Evolutionary conservation across 1,140 invertebrate genomes (phyloP).

Genomic region (Hetaerina americana): DNA sequence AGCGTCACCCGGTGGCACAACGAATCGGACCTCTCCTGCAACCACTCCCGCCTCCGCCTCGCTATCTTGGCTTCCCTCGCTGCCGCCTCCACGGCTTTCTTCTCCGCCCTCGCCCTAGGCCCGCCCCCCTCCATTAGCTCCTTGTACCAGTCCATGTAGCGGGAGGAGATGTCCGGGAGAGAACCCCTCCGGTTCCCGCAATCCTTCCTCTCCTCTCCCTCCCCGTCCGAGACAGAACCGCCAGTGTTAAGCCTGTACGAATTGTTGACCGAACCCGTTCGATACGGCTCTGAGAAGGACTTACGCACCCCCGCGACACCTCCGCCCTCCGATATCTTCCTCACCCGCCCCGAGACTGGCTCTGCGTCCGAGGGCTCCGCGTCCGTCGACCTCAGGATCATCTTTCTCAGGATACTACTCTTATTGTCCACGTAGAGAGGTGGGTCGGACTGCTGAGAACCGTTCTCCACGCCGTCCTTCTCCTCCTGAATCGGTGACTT

Average conservation of each 20-base stretch:
- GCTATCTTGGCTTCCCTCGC: neutral
- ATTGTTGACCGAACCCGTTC: neutral
- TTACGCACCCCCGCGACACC: neutral
- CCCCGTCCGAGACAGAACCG: neutral
- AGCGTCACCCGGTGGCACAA: neutral
- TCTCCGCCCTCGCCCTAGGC: too few relatives aligned
- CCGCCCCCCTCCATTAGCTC: neutral
- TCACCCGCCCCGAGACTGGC: neutral
- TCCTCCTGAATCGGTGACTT: neutral
- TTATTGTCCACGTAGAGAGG: neutral
- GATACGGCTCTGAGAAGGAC: neutral
- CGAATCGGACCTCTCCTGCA: neutral
- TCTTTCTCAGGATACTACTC: neutral
- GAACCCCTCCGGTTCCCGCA: neutral
- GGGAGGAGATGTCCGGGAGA: neutral
- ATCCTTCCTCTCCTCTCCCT: neutral
- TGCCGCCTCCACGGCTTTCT: neutral
- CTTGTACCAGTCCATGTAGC: neutral
- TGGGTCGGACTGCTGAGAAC: neutral
- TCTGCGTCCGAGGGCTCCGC: neutral
- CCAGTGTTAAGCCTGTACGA: neutral
- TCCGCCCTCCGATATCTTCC: neutral
- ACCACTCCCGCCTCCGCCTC: neutral
- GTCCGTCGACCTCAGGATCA: neutral
- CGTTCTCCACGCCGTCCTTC: neutral